A percentile compares a stretch with the other conserved stretches of the same genome.
These are phyloP conservation scores for Girardinichthys multiradiatus DNA, from an alignment of 2,113 vertebrate species.

Conservation along the genomic window DNA sequence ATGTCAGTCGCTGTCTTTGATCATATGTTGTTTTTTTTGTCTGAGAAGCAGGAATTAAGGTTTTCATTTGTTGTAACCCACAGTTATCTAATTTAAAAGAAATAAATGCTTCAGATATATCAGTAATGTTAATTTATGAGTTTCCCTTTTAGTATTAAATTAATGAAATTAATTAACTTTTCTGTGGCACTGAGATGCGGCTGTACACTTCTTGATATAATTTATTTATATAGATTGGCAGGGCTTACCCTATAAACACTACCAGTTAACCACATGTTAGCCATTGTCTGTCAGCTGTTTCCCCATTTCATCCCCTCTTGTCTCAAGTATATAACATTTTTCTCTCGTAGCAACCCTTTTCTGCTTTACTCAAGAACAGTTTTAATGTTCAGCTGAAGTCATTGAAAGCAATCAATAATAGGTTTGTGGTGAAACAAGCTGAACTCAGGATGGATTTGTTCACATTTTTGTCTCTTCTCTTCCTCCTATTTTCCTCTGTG, in stretches of 20 bases:
- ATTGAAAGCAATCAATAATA: slow-evolving; percentile 63
- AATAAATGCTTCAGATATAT: not conserved
- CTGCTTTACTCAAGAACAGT: slow-evolving; percentile 44
- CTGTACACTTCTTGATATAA: slow-evolving; percentile 48
- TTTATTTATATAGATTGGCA: slow-evolving; percentile 52
- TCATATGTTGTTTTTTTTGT: not conserved
- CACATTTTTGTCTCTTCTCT: slow-evolving; percentile 48
- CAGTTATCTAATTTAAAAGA: not conserved
- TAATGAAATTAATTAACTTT: not conserved
- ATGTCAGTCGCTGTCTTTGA: not conserved
- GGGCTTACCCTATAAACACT: slow-evolving; percentile 24
- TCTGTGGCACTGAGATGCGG: not conserved
- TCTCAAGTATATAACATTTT: slow-evolving; percentile 43
- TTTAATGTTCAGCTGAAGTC: slow-evolving; percentile 63
- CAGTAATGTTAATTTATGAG: not conserved
- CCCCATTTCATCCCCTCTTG: slow-evolving; percentile 2
- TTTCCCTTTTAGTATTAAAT: no score
- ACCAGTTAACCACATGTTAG: slow-evolving; percentile 36
- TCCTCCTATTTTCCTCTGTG: slow-evolving; percentile 7
- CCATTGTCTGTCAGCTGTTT: slow-evolving; percentile 36
- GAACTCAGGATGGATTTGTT: slow-evolving; percentile 53
- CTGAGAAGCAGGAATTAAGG: not conserved
- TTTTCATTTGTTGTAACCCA: not conserved
- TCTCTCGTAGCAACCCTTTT: slow-evolving; percentile 17
- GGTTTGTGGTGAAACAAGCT: slow-evolving; percentile 63